Conservation (phyloP, 2,113 vertebrate genomes). For the Muntiacus muntjak region DNA sequence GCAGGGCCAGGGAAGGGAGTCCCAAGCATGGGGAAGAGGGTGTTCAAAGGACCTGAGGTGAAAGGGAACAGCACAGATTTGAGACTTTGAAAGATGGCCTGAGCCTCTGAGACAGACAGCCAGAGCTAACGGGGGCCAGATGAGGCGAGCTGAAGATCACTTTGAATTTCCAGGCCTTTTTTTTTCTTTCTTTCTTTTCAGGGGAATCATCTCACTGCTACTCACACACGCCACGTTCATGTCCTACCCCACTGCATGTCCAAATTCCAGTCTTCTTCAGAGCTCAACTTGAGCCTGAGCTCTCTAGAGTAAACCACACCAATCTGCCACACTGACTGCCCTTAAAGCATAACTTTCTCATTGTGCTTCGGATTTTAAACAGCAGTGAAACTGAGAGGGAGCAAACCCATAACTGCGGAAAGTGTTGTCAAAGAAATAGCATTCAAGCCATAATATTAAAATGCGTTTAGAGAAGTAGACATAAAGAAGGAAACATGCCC, state of each 20-base stretch:
- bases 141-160: neutral
- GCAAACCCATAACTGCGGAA: neutral
- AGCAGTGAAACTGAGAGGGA: neutral
- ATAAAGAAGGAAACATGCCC: constrained; percentile 18
- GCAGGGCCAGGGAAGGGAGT: neutral
- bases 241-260: neutral
- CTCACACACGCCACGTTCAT: neutral
- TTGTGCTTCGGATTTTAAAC: neutral
- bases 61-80: neutral
- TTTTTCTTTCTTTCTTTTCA: neutral
- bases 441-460: neutral
- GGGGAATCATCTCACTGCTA: neutral
- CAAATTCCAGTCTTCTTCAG: neutral
- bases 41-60: neutral
- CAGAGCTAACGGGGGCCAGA: neutral
- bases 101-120: neutral
- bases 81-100: neutral
- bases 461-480: neutral
- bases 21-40: neutral
- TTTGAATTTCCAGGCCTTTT: neutral
- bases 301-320: neutral
- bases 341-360: neutral
- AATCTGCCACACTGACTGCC: neutral
- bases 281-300: neutral
- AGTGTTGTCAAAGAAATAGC: neutral